Evolutionary conservation across 2,113 vertebrate genomes (phyloP), one percentile per base, ranked within the genome.

Genomic region (Apaloderma vittatum): DNA sequence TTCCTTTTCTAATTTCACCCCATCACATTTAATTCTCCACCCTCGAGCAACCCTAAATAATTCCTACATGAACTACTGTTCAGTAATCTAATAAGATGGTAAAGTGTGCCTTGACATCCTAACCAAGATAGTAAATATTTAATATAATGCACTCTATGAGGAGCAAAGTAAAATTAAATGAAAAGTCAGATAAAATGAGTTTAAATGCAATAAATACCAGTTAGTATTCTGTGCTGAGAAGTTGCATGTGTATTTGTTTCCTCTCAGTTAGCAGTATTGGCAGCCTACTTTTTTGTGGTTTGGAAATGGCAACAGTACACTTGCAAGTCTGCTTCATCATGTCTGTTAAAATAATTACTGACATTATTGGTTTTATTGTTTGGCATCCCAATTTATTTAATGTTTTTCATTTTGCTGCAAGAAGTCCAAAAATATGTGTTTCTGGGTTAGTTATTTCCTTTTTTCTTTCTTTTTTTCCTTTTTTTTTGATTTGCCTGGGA

Each of bases 131-230:
- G 43, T 97, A 96, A 97, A 97, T 96, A 95, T 97, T 96, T 97
- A 94, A 97, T 97, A 95, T 78, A 92, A 97, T 85, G 88, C 82
- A 95, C 66, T 94, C 74, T 70, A 16, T 89, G 88, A 97, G 68
- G 62, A 96, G 73, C 76, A 90, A 96, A 96, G 55, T 80, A 77
- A 92, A 97, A 97, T 96, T 96, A 97, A 97, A 97, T 97, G 94
- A 97, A 96, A 95, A 97, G 88, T 94, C 95, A 93, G 92, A 95
- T 96, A 94, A 96, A 96, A 94, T 88, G 43, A 93, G 34, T 66
- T 91, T 87, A 91, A 95, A 95, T 68, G 45, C 77, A 96, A 90
- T 96, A 92, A 95, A 95, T 94, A 93, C 48, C 16, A 59, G 73
- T 87, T 91, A 84, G 88, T 83, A 43, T 91, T 96, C 76, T 67